phyloP scores from a whole-genome alignment of 1,140 invertebrate genomes.

The Drosophila lowei region DNA sequence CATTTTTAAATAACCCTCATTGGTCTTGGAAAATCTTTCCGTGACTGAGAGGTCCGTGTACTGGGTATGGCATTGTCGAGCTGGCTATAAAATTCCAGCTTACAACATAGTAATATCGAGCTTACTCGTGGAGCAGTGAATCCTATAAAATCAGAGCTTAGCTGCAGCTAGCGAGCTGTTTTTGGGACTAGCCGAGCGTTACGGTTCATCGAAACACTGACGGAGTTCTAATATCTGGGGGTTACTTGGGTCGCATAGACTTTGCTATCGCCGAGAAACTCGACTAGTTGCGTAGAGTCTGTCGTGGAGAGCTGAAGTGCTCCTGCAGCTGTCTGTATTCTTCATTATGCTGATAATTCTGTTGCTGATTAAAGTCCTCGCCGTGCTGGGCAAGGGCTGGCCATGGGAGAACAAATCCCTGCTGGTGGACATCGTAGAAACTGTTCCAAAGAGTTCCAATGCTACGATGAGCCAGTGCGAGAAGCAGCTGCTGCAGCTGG shows the following conservation, averaged over 20 bases:
- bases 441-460: background rate
- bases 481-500: slow-evolving; percentile 25
- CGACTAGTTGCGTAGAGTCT: slow-evolving; percentile 19
- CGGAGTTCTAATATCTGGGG: background rate
- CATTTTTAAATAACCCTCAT: too few relatives aligned
- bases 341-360: slow-evolving; percentile 18
- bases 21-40: too few relatives aligned
- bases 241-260: slow-evolving; percentile 16
- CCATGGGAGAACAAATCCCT: slow-evolving; percentile 22
- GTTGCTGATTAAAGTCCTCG: slow-evolving; percentile 1
- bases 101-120: too few relatives aligned
- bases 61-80: too few relatives aligned
- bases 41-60: too few relatives aligned
- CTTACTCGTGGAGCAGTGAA: too few relatives aligned
- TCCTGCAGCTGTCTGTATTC: background rate
- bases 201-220: slow-evolving; percentile 5
- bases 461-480: slow-evolving; percentile 14
- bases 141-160: background rate
- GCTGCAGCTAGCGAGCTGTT: slow-evolving; percentile 1
- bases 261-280: background rate
- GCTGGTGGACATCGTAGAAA: slow-evolving; percentile 22
- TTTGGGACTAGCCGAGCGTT: slow-evolving; percentile 15
- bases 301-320: slow-evolving; percentile 22
- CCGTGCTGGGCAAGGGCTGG: slow-evolving; percentile 10
- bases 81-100: too few relatives aligned